A percentile compares a stretch with the other conserved stretches of the same genome.
Conservation (phyloP, 1,140 invertebrate species). For the Panulirus ornatus region DNA sequence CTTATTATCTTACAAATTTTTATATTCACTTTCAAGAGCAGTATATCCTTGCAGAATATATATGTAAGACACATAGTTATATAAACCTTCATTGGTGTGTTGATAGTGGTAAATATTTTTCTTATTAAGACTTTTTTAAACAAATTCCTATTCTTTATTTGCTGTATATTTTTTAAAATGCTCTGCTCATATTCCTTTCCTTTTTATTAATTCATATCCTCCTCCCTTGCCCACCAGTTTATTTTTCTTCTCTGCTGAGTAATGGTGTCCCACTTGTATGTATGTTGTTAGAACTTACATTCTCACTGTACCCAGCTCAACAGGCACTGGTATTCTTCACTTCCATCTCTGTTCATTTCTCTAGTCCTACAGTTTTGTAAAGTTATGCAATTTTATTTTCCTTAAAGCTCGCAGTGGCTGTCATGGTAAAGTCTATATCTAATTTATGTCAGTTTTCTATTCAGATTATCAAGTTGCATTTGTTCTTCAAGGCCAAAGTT, state of each 20-base stretch:
- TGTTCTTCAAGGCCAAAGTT: not conserved
- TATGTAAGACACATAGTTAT: not conserved
- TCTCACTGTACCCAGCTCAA: not conserved
- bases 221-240: not conserved
- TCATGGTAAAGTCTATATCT: constrained; percentile 61
- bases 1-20: no score
- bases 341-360: not conserved
- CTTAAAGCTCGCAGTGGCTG: constrained; percentile 60
- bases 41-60: not conserved
- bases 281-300: not conserved
- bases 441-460: constrained; percentile 36
- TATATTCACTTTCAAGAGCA: no score
- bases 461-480: not conserved
- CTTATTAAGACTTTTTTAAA: not conserved
- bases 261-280: not conserved
- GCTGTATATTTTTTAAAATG: no score
- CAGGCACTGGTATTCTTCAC: not conserved
- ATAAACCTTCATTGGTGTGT: not conserved
- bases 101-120: no score
- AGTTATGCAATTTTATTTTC: constrained; percentile 49
- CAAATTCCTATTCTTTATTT: not conserved
- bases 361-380: constrained; percentile 13
- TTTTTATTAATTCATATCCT: not conserved
- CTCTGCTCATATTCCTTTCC: not conserved
- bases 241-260: not conserved